These are phyloP conservation scores for Lethenteron camtschaticum DNA, from an alignment of 2,113 vertebrate genomes.

Conservation along the genomic window DNA sequence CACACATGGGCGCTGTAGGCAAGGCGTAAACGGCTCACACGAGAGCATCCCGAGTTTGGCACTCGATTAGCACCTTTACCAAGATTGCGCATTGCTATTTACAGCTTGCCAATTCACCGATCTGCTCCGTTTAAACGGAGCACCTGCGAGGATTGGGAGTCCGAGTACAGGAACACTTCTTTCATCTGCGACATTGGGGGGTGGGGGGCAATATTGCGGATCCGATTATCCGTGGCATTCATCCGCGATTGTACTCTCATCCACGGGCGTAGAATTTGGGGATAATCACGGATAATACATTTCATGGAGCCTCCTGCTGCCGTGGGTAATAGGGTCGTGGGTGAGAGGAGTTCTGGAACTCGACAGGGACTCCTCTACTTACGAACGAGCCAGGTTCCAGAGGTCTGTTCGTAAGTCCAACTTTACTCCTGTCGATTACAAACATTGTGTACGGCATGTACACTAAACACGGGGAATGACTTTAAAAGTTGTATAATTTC, in stretches of 20 bases:
- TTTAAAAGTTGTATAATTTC: background rate
- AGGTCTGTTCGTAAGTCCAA: background rate
- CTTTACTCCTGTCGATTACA: background rate
- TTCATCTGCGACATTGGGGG: background rate
- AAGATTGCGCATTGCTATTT: background rate
- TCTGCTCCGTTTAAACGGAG: background rate
- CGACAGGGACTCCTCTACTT: background rate
- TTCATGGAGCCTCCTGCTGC: background rate
- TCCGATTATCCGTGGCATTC: background rate
- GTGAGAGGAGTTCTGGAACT: no score
- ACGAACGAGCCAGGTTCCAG: background rate
- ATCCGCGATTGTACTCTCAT: background rate
- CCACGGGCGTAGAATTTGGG: background rate
- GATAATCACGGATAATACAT: slow-evolving; percentile 1
- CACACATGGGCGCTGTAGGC: no score
- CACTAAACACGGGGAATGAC: background rate
- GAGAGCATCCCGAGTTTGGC: no score
- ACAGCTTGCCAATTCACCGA: background rate
- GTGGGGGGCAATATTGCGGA: background rate
- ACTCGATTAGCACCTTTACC: no score
- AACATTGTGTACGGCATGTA: background rate
- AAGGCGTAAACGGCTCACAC: no score
- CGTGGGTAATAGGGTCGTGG: no score
- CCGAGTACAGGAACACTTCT: background rate
- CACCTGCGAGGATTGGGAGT: background rate